Percentiles rank a stretch among this genome's conserved stretches.
Evolutionary conservation across 2,888 invertebrate species (phyloP).

Genomic region (Furcula furcula): DNA sequence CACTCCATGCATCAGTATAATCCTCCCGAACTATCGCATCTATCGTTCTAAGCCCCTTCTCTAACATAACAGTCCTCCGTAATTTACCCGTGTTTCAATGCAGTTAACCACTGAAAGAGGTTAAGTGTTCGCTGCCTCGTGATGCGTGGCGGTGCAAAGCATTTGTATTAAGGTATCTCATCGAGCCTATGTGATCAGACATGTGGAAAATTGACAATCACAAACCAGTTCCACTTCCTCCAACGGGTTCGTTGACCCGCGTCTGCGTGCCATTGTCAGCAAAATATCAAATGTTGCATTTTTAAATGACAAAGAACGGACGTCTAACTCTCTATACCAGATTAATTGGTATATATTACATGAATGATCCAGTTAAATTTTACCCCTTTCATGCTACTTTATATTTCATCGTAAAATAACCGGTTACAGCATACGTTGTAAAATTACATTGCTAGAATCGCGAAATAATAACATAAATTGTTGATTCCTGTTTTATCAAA

Average conservation of each 20-base stretch:
- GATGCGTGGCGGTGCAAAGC: constrained; percentile 66
- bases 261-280: constrained; percentile 31
- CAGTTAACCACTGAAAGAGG: constrained; percentile 73
- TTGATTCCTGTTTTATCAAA: constrained; percentile 45
- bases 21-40: constrained; percentile 40
- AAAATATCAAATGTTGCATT: constrained; percentile 41
- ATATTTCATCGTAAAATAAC: constrained; percentile 55
- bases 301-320: constrained; percentile 39
- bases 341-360: constrained; percentile 39
- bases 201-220: constrained; percentile 32
- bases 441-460: constrained; percentile 24
- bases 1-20: constrained; percentile 66
- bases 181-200: constrained; percentile 41
- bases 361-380: constrained; percentile 43
- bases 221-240: constrained; percentile 29
- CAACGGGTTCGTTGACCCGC: constrained; percentile 33
- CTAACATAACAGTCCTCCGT: constrained; percentile 22
- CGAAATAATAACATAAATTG: constrained; percentile 39
- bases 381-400: constrained; percentile 45
- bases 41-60: constrained; percentile 15
- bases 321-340: constrained; percentile 43
- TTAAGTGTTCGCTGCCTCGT: constrained; percentile 64
- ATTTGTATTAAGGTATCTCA: constrained; percentile 55
- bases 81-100: constrained; percentile 57
- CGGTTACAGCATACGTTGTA: constrained; percentile 39